Evolutionary conservation across 2,888 invertebrate species (phyloP).

Genomic region (Acleris holmiana): DNA sequence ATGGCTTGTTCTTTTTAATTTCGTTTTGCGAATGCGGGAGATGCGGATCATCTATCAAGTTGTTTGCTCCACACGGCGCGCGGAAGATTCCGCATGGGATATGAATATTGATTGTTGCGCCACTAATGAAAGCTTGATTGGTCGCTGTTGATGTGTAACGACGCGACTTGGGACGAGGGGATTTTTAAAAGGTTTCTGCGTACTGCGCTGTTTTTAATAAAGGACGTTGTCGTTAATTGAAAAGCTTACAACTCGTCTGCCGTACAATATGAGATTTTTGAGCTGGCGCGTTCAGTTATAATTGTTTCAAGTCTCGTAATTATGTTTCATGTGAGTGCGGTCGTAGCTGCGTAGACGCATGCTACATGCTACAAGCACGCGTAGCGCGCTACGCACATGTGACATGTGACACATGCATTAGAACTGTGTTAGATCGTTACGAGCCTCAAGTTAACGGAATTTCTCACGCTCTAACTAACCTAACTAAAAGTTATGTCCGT

Average conservation of each 20-base stretch:
- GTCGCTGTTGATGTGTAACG: conserved; percentile 75
- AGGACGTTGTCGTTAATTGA: conserved; percentile 54
- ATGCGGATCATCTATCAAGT: conserved; percentile 76
- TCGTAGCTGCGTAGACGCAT: conserved; percentile 40
- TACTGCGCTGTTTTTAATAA: conserved; percentile 54
- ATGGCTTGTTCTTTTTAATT: conserved; percentile 84
- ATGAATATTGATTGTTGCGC: conserved; percentile 82
- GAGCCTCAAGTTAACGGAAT: conserved; percentile 30
- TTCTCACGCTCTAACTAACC: neutral
- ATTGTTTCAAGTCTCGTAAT: neutral
- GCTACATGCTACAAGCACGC: conserved; percentile 35
- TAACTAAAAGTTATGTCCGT: conserved; percentile 2
- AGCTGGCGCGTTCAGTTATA: neutral
- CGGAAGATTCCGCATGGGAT: conserved; percentile 81
- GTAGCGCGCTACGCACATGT: conserved; percentile 48
- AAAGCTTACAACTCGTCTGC: conserved; percentile 29
- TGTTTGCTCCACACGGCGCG: conserved; percentile 56
- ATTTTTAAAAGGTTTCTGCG: conserved; percentile 59
- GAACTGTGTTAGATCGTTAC: conserved; percentile 44
- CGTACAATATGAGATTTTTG: conserved; percentile 10
- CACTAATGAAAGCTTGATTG: conserved; percentile 82
- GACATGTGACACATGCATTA: conserved; percentile 39
- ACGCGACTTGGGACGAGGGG: conserved; percentile 50
- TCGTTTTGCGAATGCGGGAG: conserved; percentile 74
- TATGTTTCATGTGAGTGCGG: neutral